These are phyloP conservation scores for Euplexia lucipara DNA, from an alignment of 2,888 invertebrate genomes.

Conservation along the genomic window DNA sequence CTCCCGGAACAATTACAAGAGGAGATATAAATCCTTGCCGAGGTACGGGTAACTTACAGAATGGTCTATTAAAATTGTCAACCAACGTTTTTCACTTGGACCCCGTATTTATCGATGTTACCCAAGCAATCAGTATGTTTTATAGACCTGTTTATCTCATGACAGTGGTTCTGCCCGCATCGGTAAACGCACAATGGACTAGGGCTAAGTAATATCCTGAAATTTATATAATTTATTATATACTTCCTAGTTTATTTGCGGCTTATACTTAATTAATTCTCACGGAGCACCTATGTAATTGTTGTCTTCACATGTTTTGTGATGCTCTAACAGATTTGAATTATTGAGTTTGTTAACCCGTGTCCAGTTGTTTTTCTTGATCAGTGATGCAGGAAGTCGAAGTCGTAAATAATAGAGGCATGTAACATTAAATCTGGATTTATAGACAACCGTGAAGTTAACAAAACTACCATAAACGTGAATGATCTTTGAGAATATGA, in stretches of 20 bases:
- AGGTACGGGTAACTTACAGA: slow-evolving; percentile 55
- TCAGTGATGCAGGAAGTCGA: slow-evolving; percentile 23
- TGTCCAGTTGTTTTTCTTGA: slow-evolving; percentile 29
- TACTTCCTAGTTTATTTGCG: slow-evolving; percentile 68
- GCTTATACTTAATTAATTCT: slow-evolving; percentile 77
- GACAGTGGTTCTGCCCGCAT: slow-evolving; percentile 65
- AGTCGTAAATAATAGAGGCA: slow-evolving; percentile 35
- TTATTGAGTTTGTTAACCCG: slow-evolving; percentile 57
- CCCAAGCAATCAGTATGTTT: slow-evolving; percentile 72
- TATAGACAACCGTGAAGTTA: slow-evolving; percentile 26
- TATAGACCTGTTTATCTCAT: slow-evolving; percentile 71
- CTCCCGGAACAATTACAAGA: slow-evolving; percentile 54
- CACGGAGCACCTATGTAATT: slow-evolving; percentile 58
- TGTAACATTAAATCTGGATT: slow-evolving; percentile 34
- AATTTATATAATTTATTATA: slow-evolving; percentile 77
- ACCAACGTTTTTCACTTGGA: slow-evolving; percentile 70
- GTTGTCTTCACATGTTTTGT: slow-evolving; percentile 46
- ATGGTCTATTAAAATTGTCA: slow-evolving; percentile 64
- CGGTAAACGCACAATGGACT: slow-evolving; percentile 64
- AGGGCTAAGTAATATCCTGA: slow-evolving; percentile 68
- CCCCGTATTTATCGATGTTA: slow-evolving; percentile 76
- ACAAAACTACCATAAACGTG: slow-evolving; percentile 9
- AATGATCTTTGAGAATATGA: slow-evolving; percentile 6
- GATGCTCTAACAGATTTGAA: slow-evolving; percentile 54
- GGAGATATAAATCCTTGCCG: slow-evolving; percentile 47